phyloP scores from a whole-genome alignment of 30 jellyfish, hydroid and myxozoan species.

The Aurelia sp. region DNA sequence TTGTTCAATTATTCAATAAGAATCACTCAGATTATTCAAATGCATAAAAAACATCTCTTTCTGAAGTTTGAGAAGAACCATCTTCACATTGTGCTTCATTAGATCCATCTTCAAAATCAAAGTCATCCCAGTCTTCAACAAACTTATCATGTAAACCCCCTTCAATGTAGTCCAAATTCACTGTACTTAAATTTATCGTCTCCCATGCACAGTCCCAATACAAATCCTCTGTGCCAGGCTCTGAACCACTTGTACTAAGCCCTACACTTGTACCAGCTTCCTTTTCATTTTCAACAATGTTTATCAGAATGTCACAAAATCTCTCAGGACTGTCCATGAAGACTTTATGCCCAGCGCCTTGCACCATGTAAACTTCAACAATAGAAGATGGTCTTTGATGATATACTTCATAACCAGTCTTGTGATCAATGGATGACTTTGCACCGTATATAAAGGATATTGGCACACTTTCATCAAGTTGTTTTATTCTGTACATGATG shows the following conservation, averaged over 20 bases:
- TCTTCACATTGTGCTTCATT: neutral
- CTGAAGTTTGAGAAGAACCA: constrained; percentile 2
- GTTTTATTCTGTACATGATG: constrained; percentile 51
- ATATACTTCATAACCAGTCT: constrained; percentile 79
- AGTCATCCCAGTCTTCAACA: constrained; percentile 43
- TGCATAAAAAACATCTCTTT: constrained; percentile 29
- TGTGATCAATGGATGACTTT: constrained; percentile 73
- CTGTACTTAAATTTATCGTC: constrained; percentile 63
- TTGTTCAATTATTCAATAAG: neutral
- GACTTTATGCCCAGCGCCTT: constrained; percentile 73
- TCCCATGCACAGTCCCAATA: constrained; percentile 93
- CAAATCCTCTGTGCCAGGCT: constrained; percentile 53
- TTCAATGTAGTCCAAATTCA: constrained; percentile 38
- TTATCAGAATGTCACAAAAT: constrained; percentile 66
- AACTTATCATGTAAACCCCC: constrained; percentile 13
- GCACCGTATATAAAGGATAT: constrained; percentile 78
- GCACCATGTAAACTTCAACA: constrained; percentile 81
- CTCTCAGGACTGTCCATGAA: constrained; percentile 78
- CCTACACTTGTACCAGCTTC: constrained; percentile 2
- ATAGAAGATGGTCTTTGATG: constrained; percentile 68
- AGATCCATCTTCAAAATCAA: constrained; percentile 14
- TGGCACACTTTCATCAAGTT: constrained; percentile 68
- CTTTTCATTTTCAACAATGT: constrained; percentile 42
- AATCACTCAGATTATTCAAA: constrained; percentile 5
- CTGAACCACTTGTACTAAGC: constrained; percentile 35